phyloP scores from a whole-genome alignment of 2,797 vertebrate genomes.

The Coluber constrictor region DNA sequence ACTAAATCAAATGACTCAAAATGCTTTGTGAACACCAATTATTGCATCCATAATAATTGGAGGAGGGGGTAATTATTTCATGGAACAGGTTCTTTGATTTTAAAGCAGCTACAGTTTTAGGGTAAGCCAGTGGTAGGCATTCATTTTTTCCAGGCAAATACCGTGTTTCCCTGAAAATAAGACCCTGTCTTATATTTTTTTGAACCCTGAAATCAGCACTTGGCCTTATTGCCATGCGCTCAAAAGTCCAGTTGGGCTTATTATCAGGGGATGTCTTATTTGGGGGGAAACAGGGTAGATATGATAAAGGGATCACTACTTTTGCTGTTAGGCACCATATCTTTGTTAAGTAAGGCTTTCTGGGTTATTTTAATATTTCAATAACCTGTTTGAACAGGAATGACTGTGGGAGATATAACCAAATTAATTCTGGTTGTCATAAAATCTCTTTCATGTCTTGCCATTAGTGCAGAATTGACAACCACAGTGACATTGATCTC shows the following conservation, averaged over 20 bases:
- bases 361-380: background rate
- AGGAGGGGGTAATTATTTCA: background rate
- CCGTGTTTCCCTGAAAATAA: too few relatives aligned
- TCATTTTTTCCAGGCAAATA: background rate
- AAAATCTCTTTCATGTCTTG: background rate
- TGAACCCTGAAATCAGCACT: too few relatives aligned
- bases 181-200: too few relatives aligned
- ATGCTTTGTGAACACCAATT: background rate
- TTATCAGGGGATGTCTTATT: too few relatives aligned
- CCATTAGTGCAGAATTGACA: background rate
- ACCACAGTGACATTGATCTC: background rate
- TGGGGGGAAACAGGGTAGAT: too few relatives aligned
- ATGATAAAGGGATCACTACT: background rate
- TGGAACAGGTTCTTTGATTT: background rate
- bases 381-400: background rate
- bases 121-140: background rate
- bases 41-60: background rate
- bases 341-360: background rate
- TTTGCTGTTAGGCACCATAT: background rate
- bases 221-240: too few relatives aligned
- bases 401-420: background rate
- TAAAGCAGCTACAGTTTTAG: background rate
- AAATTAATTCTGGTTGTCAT: background rate
- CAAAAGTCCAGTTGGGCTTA: too few relatives aligned
- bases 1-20: background rate